These are phyloP conservation scores for Pomacea maculata DNA, from an alignment of 1,140 invertebrate species.

Conservation along the genomic window DNA sequence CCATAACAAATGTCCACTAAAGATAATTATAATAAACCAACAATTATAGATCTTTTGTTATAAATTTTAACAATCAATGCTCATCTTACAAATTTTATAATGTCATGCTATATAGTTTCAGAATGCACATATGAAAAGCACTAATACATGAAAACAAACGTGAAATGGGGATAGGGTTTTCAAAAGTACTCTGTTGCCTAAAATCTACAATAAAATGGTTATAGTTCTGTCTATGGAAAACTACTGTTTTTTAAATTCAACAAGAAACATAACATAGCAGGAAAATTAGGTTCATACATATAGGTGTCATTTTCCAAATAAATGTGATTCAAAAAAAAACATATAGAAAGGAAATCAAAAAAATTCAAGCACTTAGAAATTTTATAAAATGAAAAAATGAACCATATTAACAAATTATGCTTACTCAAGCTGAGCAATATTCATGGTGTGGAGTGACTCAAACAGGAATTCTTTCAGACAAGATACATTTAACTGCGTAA, in stretches of 20 bases:
- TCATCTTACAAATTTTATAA: no score
- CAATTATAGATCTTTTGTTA: no score
- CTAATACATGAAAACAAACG: not conserved
- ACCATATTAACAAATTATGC: not conserved
- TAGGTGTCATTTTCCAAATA: not conserved
- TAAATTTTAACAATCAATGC: no score
- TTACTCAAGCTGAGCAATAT: slow-evolving; percentile 18
- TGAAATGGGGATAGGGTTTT: no score
- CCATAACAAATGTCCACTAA: no score
- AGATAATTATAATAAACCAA: no score
- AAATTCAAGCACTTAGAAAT: not conserved
- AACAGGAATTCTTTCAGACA: slow-evolving; percentile 10
- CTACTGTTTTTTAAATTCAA: no score
- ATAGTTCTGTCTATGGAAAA: not conserved
- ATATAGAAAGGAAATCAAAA: not conserved
- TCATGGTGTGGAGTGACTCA: not conserved
- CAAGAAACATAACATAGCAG: no score
- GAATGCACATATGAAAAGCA: not conserved
- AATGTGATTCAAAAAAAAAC: not conserved
- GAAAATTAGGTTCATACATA: not conserved
- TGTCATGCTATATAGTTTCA: no score
- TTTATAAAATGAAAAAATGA: not conserved
- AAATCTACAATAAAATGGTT: not conserved
- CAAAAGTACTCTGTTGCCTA: no score
- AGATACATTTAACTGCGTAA: not conserved